Evolutionary conservation across 2,113 vertebrate species (phyloP), one percentile per base, ranked within the genome.

Genomic region (Nansenia antarctica): DNA sequence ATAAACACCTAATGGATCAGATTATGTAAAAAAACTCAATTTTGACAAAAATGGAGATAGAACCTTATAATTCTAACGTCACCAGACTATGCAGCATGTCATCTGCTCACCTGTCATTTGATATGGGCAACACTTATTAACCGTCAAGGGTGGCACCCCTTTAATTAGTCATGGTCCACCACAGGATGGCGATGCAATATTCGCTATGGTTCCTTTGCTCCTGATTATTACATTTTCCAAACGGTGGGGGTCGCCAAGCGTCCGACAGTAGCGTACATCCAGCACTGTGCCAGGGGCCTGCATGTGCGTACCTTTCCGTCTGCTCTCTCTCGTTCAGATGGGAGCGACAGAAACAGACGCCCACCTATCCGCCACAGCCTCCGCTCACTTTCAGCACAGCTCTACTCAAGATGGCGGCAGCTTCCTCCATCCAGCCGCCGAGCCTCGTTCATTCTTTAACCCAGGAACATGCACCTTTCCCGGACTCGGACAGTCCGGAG

Each of bases 351-450:
- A 65, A 74, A 64, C 69, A 79, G 60, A 65, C 81, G 65, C 74
- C 68, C 72, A 80, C 74, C 81, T 74, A 63, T 69, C 66, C n/a
- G n/a, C n/a, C n/a, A 55, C 67, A 69, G 67, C 55, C 78, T 35
- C 39, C 54, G 70, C 58, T 77, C 90, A 91, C 87, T 91, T 86
- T 86, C 71, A 72, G 72, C 85, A 70, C 86, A 85, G 82, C 80
- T n/a, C n/a, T 80, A 80, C 84, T 87, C 89, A 91, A 92, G 88
- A 93, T 93, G 90, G 91, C 92, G 91, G 90, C 93, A 89, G 89
- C 90, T 78, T 89, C 90, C 73, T 92, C 91, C 84, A 85, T 93
- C 84, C 91, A 88, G 92, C 91, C 91, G 92, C 92, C 87, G 70
- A 88, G 58, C n/a, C n/a, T n/a, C 73, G 82, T 90, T 74, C 90